Evolutionary conservation across 2,888 invertebrate species (phyloP), one percentile per base, ranked within the genome.

Genomic region (Plutella xylostella): DNA sequence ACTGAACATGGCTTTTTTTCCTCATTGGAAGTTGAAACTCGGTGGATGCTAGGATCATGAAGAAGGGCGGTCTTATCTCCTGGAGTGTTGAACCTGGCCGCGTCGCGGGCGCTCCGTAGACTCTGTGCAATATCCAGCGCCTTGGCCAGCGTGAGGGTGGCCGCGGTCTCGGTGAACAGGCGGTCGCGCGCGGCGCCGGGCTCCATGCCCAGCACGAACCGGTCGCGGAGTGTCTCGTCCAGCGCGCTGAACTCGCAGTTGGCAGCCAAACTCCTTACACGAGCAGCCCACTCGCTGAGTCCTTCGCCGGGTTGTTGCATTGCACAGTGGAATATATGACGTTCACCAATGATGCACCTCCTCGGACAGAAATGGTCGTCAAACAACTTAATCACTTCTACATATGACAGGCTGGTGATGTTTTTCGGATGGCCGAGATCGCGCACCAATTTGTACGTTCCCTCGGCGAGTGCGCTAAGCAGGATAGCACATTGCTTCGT

Each of bases 161-260:
- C 18, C n/a, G 21, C 19, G 12, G 25, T 22, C 20, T 44, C 28
- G 12, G 12, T 31, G 30, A 37, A 44, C 7, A 38, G 17, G 20
- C 38, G 37, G 6, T 44, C 43, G 11, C 43, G 35, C 9, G 22
- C 37, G 5, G 43, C 28, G 6, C 43, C 43, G 15, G 37, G n/a
- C 20, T 17, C n/a, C 43, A 44, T 44, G 9, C 43, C 43, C 9
- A 44, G 19, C 6, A 44, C 20, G 14, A 44, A 44, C n/a, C 38
- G 37, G 19, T 44, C 43, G 3, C 28, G 28, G 2, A 44, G 37
- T 19, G 37, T 38, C 19, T 44, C 43, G 17, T 44, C 43, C 15
- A 44, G 30, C 18, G 28, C 28, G n/a, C 9, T 37, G 43, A 44
- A 44, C n/a, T 17, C 20, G 38, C 43, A 44, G 30, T 44, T 17